Conservation (phyloP, 2,797 vertebrate species). For the Momotus momota region DNA sequence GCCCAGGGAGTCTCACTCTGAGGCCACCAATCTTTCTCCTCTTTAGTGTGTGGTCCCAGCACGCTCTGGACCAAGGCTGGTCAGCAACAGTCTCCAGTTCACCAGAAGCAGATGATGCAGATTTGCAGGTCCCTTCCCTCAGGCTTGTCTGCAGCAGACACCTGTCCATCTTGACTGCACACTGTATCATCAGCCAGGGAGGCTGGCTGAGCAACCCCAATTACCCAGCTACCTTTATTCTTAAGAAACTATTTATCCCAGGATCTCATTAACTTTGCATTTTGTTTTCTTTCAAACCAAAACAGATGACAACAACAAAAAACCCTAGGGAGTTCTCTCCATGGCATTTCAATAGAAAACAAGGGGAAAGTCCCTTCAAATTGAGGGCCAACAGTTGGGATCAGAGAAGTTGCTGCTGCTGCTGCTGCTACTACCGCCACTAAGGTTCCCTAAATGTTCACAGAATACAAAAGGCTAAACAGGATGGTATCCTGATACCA, state of each 20-base stretch:
- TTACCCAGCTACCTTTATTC: background rate
- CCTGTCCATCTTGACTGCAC: background rate
- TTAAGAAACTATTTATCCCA: conserved; percentile 9
- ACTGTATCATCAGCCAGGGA: background rate
- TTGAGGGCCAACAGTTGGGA: background rate
- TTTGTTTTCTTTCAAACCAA: conserved; percentile 43
- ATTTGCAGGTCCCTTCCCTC: background rate
- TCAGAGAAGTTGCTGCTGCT: conserved; percentile 59
- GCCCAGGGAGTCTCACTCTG: conserved; percentile 56
- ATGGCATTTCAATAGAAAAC: conserved; percentile 55
- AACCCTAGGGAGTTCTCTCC: background rate
- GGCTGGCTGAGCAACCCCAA: background rate
- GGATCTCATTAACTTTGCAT: conserved; percentile 32
- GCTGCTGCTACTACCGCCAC: conserved; percentile 29
- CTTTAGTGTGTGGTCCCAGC: conserved; percentile 43
- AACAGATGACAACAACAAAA: background rate
- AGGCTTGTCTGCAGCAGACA: background rate
- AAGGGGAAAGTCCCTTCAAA: conserved; percentile 3
- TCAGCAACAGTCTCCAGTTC: background rate
- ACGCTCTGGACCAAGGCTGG: background rate
- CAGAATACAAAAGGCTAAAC: conserved; percentile 32
- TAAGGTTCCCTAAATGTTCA: conserved; percentile 44
- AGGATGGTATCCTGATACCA: conserved; percentile 44
- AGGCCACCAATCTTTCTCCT: conserved; percentile 43
- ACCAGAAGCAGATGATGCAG: background rate